Percentiles rank a stretch among this genome's conserved stretches.
Conservation (phyloP, 2,888 invertebrate genomes). For the Nemoura dubitans region DNA sequence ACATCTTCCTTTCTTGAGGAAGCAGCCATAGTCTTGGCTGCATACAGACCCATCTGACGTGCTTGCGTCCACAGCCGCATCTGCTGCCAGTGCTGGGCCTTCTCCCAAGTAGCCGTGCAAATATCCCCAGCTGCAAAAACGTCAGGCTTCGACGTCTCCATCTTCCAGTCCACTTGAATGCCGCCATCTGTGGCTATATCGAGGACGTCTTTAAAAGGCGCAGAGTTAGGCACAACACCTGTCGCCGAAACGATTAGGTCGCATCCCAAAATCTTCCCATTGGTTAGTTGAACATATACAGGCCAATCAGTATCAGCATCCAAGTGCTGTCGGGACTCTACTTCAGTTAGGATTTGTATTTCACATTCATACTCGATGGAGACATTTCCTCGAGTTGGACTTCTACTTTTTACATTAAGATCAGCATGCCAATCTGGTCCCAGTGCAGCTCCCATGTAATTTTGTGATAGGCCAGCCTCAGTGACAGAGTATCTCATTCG, state of each 20-base stretch:
- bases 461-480: slow-evolving; percentile 53
- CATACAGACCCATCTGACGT: slow-evolving; percentile 95
- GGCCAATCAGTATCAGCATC: slow-evolving; percentile 66
- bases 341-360: slow-evolving; percentile 56
- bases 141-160: slow-evolving; percentile 80
- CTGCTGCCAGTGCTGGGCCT: slow-evolving; percentile 88
- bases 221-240: slow-evolving; percentile 80
- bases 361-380: slow-evolving; percentile 62
- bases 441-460: slow-evolving; percentile 83
- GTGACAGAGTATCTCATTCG: slow-evolving; percentile 70
- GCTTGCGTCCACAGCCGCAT: slow-evolving; percentile 99
- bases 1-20: slow-evolving; percentile 69
- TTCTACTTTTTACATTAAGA: slow-evolving; percentile 67
- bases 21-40: slow-evolving; percentile 87
- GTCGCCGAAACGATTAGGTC: slow-evolving; percentile 96
- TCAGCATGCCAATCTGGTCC: slow-evolving; percentile 96
- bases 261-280: slow-evolving; percentile 76
- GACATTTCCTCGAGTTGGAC: slow-evolving; percentile 57
- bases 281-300: slow-evolving; percentile 76
- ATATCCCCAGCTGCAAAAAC: slow-evolving; percentile 97
- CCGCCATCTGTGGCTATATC: slow-evolving; percentile 78
- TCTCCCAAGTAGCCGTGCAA: slow-evolving; percentile 82
- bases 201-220: slow-evolving; percentile 56
- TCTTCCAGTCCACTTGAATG: slow-evolving; percentile 82
- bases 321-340: slow-evolving; percentile 55